Conservation (phyloP, 2,113 vertebrate species). For the Xiphorhynchus elegans region DNA sequence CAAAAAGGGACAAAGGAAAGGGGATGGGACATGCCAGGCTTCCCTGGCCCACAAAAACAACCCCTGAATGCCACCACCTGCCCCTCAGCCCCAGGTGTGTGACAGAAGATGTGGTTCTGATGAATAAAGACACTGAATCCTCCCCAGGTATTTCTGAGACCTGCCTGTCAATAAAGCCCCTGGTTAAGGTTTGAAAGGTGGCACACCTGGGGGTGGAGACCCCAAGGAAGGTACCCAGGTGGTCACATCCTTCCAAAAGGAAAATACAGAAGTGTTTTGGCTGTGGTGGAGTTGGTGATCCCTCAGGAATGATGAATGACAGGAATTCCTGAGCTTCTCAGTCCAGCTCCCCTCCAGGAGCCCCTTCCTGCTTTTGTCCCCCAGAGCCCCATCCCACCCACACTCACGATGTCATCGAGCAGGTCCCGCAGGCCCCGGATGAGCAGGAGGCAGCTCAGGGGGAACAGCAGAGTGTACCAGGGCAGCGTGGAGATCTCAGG, state of each 20-base stretch:
- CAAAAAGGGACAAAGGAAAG: not conserved
- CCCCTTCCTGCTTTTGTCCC: fast-evolving
- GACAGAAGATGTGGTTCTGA: not conserved
- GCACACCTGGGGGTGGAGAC: not conserved
- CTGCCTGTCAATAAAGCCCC: not conserved
- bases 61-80: not conserved
- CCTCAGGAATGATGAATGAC: fast-evolving
- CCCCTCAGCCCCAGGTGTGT: not conserved
- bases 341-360: not conserved
- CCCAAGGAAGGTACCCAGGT: not conserved
- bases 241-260: not conserved
- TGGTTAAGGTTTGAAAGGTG: not conserved
- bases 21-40: not conserved
- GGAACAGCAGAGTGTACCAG: constrained; percentile 87
- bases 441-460: constrained; percentile 78
- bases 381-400: fast-evolving
- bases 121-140: not conserved
- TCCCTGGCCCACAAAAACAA: too few relatives aligned
- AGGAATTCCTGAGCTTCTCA: not conserved
- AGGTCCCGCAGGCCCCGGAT: constrained; percentile 87
- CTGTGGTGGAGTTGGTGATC: not conserved
- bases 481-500: constrained; percentile 88
- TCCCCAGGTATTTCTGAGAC: not conserved
- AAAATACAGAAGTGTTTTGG: fast-evolving
- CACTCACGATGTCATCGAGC: constrained; percentile 86